Conservation (phyloP, 2,113 vertebrate genomes). For the Toxotes jaculatrix region DNA sequence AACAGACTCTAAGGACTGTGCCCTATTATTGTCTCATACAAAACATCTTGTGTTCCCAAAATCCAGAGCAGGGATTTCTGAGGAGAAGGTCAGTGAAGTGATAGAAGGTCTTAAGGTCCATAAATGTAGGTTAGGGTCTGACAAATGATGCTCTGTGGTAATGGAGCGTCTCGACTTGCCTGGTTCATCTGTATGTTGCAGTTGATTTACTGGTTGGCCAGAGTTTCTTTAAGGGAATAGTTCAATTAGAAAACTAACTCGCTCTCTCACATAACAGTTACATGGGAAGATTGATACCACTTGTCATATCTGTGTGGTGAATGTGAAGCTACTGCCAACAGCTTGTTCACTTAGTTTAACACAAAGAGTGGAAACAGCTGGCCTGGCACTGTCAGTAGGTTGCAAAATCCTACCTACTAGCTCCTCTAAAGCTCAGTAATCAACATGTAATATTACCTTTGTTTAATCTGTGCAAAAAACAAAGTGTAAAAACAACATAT, state of each 20-base stretch:
- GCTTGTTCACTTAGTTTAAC: neutral
- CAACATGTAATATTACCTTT: neutral
- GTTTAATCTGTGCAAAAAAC: neutral
- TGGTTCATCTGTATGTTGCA: slow-evolving; percentile 3
- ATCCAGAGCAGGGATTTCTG: slow-evolving; percentile 7
- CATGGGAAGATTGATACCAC: slow-evolving; percentile 6
- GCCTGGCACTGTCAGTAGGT: neutral
- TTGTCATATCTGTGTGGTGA: neutral
- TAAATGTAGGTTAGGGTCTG: slow-evolving; percentile 17
- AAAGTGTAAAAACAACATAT: neutral
- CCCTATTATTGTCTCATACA: slow-evolving; percentile 37
- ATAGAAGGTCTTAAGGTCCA: slow-evolving; percentile 7
- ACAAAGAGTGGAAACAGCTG: neutral
- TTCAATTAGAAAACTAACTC: slow-evolving; percentile 1
- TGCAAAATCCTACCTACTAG: neutral
- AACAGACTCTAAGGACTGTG: slow-evolving; percentile 71
- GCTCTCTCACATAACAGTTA: neutral
- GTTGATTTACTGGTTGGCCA: slow-evolving; percentile 25
- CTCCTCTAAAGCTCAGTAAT: neutral
- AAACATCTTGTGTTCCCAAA: slow-evolving; percentile 31
- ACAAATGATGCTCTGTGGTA: neutral
- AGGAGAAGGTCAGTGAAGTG: slow-evolving; percentile 38
- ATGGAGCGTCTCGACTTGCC: slow-evolving; percentile 6
- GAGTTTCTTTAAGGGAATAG: slow-evolving; percentile 4
- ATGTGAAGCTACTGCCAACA: neutral